These are phyloP conservation scores for Chiroxiphia lanceolata DNA, from an alignment of 2,797 vertebrate genomes.

Conservation along the genomic window DNA sequence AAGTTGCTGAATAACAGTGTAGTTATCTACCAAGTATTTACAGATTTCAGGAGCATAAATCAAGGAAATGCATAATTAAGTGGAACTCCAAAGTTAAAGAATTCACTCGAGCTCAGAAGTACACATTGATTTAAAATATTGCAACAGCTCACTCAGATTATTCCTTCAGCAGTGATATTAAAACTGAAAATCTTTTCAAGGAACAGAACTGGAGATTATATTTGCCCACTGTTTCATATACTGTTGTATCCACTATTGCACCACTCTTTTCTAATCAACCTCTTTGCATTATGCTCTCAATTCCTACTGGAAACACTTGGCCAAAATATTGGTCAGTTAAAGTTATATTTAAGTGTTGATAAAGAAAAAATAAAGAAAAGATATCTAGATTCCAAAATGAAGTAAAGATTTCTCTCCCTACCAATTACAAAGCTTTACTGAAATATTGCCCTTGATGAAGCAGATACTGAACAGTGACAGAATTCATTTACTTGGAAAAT, in stretches of 20 bases:
- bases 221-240: not conserved
- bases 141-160: not conserved
- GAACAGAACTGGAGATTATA: not conserved
- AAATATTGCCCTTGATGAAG: not conserved
- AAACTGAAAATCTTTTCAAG: not conserved
- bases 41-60: not conserved
- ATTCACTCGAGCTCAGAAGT: not conserved
- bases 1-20: not conserved
- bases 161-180: not conserved
- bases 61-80: not conserved
- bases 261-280: not conserved
- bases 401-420: not conserved
- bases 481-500: not conserved
- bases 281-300: not conserved
- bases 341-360: not conserved
- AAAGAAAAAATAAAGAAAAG: not conserved
- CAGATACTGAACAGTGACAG: not conserved
- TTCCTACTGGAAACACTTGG: not conserved
- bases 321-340: not conserved
- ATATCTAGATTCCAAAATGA: not conserved
- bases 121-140: not conserved
- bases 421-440: not conserved
- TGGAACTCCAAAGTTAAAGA: not conserved
- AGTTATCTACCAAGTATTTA: not conserved
- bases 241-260: not conserved